Base-by-base conservation (phyloP, 2,888 invertebrate genomes). In the Cerceris ruficornis region DNA sequence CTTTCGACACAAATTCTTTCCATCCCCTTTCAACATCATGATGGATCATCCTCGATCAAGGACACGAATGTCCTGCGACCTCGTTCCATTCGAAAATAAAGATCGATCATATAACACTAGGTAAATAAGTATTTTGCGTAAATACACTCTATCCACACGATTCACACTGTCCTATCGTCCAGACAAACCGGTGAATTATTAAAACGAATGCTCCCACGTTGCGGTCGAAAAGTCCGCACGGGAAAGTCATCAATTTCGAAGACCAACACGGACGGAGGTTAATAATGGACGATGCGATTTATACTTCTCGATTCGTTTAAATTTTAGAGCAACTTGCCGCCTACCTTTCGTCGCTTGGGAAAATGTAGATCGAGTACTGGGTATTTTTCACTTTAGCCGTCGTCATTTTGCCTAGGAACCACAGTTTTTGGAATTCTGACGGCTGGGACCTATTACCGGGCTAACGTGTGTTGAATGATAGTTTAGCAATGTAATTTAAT, bases 171-270 rank as follows among this genome's bases (percentile, higher is more conserved):
- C 17, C 54, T 58, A 42, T 42, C 28, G 15, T 9, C 28, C 50
- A 65, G 68, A 52, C 52, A 58, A 57, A 52, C 14, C 43, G 28
- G 17, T 69, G 64, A 79, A 72, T 77, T 65, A 77, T 72, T 68
- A 57, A 57, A 28, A 14, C n/a, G 72, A 17, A 64, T 46, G 72
- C 59, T 50, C 42, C 41, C 17, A 14, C 11, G 54, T n/a, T 28
- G 14, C 13, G 9, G 15, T 7, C 11, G 15, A 50, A 54, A 61
- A 41, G 17, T n/a, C 11, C 13, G 17, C 13, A 50, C 14, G 15
- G 7, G 6, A 17, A 28, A 42, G 8, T 15, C 59, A 57, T 46
- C 57, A 62, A 57, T 69, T 69, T 55, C 41, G 7, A 57, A 43
- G 57, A 69, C 42, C n/a, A 57, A 62, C 49, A 41, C 6, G 43